Conservation (phyloP, 2,797 vertebrate genomes). For the Pangasius djambal region DNA sequence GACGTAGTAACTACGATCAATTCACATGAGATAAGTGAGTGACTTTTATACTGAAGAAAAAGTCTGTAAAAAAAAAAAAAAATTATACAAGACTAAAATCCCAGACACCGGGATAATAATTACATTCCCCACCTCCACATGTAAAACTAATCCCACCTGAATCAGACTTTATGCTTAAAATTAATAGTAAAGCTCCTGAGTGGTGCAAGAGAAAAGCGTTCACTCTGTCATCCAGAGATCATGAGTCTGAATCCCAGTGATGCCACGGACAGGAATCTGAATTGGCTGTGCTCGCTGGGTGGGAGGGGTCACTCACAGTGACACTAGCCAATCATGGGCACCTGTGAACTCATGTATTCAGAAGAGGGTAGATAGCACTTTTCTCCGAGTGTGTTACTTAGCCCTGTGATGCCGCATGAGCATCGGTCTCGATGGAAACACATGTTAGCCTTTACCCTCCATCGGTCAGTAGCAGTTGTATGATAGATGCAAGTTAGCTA, state of each 20-base stretch:
- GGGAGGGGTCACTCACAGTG: not conserved
- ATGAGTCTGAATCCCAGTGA: not conserved
- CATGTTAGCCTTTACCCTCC: not conserved
- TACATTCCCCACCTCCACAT: not conserved
- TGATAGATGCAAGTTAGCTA: not conserved
- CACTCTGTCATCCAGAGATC: not conserved
- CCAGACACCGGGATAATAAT: not conserved
- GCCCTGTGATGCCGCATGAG: not conserved
- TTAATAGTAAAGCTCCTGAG: not conserved
- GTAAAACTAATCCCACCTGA: not conserved
- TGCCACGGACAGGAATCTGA: not conserved
- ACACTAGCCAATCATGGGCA: not conserved
- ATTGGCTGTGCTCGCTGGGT: not conserved
- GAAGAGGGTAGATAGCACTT: not conserved
- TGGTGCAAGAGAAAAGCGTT: not conserved
- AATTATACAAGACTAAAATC: not conserved
- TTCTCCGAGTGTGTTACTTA: not conserved
- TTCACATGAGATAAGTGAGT: too few species aligned
- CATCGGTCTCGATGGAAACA: not conserved
- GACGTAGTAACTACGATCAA: not conserved
- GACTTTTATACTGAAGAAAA: too few species aligned
- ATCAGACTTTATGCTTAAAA: not conserved
- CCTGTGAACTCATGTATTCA: not conserved
- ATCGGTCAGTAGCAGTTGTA: not conserved
- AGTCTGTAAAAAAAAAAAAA: too few species aligned